Percentiles rank a stretch among this genome's conserved stretches.
These are phyloP conservation scores for Olivierus martensii DNA, from an alignment of 1,140 invertebrate genomes.

Conservation along the genomic window DNA sequence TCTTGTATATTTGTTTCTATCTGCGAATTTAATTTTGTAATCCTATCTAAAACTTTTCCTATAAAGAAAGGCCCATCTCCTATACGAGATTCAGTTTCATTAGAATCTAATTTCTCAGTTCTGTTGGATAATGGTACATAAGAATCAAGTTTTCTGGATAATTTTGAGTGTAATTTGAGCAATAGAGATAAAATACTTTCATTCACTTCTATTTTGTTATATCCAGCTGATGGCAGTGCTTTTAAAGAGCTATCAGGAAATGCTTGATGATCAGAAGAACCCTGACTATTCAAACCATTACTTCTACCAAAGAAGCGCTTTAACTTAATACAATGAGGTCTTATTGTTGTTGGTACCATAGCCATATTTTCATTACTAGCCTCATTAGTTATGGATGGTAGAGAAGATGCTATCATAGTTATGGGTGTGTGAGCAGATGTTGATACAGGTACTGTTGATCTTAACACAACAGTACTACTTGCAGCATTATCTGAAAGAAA, in stretches of 20 bases:
- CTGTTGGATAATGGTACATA: conserved; percentile 38
- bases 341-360: conserved; percentile 9
- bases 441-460: no score
- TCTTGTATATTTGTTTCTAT: conserved; percentile 3
- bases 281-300: no score
- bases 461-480: no score
- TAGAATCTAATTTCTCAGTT: not conserved
- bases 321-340: conserved; percentile 7
- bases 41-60: conserved; percentile 44
- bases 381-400: not conserved
- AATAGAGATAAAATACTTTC: conserved; percentile 86
- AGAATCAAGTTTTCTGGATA: conserved; percentile 65
- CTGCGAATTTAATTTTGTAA: not conserved
- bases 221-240: not conserved
- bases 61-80: conserved; percentile 82
- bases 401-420: not conserved
- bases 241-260: not conserved
- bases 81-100: conserved; percentile 36
- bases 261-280: not conserved
- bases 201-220: conserved; percentile 33
- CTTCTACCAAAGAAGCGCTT: conserved; percentile 9
- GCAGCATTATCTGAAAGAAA: no score
- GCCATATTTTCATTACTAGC: conserved; percentile 8
- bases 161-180: conserved; percentile 81
- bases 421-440: no score